phyloP scores from a whole-genome alignment of 2,113 vertebrate genomes.

The Malurus elegans region DNA sequence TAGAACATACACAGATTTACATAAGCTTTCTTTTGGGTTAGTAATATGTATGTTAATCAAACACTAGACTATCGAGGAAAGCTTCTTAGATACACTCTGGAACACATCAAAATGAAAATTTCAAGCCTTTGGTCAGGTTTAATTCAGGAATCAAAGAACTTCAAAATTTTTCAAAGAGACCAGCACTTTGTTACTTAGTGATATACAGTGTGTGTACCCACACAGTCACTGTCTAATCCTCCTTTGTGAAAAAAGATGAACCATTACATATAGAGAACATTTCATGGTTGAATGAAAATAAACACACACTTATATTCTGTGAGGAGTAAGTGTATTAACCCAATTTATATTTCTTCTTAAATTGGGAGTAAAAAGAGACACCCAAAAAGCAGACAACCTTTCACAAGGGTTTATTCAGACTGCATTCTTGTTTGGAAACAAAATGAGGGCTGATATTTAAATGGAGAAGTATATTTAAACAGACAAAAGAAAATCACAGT shows the following conservation, averaged over 20 bases:
- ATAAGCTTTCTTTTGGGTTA: conserved; percentile 9
- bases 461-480: background rate
- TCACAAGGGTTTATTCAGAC: background rate
- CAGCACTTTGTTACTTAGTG: background rate
- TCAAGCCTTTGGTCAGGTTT: background rate
- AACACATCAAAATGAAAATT: background rate
- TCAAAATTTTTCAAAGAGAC: background rate
- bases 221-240: rapidly evolving
- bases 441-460: background rate
- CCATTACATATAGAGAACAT: background rate
- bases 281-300: background rate
- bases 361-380: rapidly evolving
- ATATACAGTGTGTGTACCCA: background rate
- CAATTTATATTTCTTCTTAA: background rate
- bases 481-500: background rate
- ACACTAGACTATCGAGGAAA: background rate
- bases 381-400: background rate
- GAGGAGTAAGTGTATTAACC: background rate
- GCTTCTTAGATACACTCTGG: background rate
- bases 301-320: rapidly evolving
- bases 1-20: background rate
- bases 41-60: conserved; percentile 13
- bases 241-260: background rate
- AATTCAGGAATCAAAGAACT: background rate
- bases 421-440: background rate